phyloP scores from a whole-genome alignment of 2,888 invertebrate genomes.

The Ethmia dodecea region DNA sequence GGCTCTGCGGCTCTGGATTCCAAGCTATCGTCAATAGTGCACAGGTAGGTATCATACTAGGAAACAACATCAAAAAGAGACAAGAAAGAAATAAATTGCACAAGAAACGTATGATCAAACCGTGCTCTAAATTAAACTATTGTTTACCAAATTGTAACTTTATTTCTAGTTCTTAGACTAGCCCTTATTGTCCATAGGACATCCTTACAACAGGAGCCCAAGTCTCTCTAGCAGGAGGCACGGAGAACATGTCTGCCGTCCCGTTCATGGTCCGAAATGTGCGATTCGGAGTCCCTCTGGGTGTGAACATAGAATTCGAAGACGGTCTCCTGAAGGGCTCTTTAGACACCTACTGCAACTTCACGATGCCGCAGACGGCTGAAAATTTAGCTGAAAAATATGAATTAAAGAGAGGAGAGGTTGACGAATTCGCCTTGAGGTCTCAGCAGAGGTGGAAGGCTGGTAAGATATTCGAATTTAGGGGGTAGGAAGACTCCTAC shows the following conservation, averaged over 20 bases:
- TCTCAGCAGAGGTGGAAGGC: constrained; percentile 93
- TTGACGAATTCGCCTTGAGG: constrained; percentile 89
- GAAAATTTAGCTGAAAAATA: constrained; percentile 93
- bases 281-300: constrained; percentile 91
- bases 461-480: no score
- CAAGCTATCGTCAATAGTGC: constrained; percentile 94
- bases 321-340: constrained; percentile 85
- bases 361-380: constrained; percentile 97
- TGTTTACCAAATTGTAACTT: no score
- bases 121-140: no score
- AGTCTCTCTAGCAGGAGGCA: constrained; percentile 93
- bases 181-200: constrained; percentile 78
- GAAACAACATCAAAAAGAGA: no score
- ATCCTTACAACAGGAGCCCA: constrained; percentile 89
- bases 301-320: constrained; percentile 86
- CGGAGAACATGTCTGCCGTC: constrained; percentile 95
- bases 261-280: constrained; percentile 90
- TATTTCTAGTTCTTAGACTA: no score
- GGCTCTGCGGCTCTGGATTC: constrained; percentile 98
- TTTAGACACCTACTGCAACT: constrained; percentile 90
- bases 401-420: constrained; percentile 85
- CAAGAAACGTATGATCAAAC: no score
- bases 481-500: no score
- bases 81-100: no score
- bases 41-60: constrained; percentile 81